Evolutionary conservation across 2,888 invertebrate species (phyloP).

Genomic region (Chrysolina haemoptera): DNA sequence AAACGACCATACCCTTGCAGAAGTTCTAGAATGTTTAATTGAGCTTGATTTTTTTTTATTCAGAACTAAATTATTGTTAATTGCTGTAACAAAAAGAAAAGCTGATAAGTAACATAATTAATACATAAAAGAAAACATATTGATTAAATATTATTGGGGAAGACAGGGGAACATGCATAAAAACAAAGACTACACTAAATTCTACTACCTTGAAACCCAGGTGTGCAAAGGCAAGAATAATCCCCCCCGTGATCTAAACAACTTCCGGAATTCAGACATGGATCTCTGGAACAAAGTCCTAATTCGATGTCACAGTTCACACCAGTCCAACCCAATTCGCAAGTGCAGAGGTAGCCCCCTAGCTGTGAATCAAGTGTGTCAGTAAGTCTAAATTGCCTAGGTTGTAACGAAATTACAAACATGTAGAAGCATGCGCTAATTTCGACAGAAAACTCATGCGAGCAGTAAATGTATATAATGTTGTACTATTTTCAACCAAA

Average conservation of each 20-base stretch:
- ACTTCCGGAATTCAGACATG: slow-evolving; percentile 78
- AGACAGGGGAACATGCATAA: background rate
- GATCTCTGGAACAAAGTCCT: slow-evolving; percentile 73
- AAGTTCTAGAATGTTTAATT: too few species aligned
- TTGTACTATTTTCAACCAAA: background rate
- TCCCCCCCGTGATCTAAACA: slow-evolving; percentile 73
- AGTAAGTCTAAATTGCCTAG: background rate
- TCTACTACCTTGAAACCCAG: slow-evolving; percentile 73
- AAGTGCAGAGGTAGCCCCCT: slow-evolving; percentile 79
- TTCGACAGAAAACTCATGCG: slow-evolving; percentile 1
- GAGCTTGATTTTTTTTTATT: too few species aligned
- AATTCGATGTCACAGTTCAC: slow-evolving; percentile 73
- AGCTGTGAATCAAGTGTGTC: slow-evolving; percentile 65
- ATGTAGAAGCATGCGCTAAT: background rate
- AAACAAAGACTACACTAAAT: slow-evolving; percentile 35
- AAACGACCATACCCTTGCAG: too few species aligned
- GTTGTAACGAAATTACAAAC: background rate
- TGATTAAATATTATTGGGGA: background rate
- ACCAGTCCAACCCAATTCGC: slow-evolving; percentile 80
- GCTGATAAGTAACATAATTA: too few species aligned
- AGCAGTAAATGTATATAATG: background rate
- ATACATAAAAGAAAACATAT: background rate
- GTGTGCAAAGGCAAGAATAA: slow-evolving; percentile 74
- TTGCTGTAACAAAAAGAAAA: too few species aligned
- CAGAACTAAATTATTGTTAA: too few species aligned